Evolutionary conservation across 2,888 invertebrate species (phyloP), one percentile per base, ranked within the genome.

Genomic region (Orthosia gracilis): DNA sequence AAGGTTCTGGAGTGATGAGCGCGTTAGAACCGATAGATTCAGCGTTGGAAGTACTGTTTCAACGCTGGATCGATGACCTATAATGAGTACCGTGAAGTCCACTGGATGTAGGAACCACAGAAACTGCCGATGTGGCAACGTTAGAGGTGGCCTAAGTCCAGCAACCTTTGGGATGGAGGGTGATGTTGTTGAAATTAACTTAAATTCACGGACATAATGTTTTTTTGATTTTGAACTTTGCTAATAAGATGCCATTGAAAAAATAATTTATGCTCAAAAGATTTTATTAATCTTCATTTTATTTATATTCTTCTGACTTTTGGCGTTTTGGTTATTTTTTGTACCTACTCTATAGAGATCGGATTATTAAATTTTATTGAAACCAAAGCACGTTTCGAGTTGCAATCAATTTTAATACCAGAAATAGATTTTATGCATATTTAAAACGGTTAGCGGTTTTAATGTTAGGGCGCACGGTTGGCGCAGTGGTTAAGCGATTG

Each of bases 331-430:
- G 1, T 11, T 45, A 21, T 47, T 47, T 47, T 45, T 17, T 1
- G 18, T 11, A 23, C 15, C 17, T 50, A 0, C 9, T 52, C 3
- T 45, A 21, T 1, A 11, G 17, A 21, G 18, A 18, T n/a, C 3
- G 17, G 15, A 62, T 55, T 57, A 61, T 61, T n/a, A 31, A 4
- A 3, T 76, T 76, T 73, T 76, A 73, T 65, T 50, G 26, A 52
- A 47, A 21, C 0, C 1, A 26, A 18, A 65, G 21, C 15, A 50
- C 2, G 55, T 52, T 58, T 50, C n/a, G 15, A 26, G 15, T 26
- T 55, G 49, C 47, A 63, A 17, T 57, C n/a, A 50, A 55, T 62
- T 61, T n/a, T 23, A 62, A 23, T 40, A 47, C 52, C 26, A 61
- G 47, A 74, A 55, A 74, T 23, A 49, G 1, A 47, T 47, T 21